phyloP scores from a whole-genome alignment of 2,797 vertebrate species.

The Vireo griseus region DNA sequence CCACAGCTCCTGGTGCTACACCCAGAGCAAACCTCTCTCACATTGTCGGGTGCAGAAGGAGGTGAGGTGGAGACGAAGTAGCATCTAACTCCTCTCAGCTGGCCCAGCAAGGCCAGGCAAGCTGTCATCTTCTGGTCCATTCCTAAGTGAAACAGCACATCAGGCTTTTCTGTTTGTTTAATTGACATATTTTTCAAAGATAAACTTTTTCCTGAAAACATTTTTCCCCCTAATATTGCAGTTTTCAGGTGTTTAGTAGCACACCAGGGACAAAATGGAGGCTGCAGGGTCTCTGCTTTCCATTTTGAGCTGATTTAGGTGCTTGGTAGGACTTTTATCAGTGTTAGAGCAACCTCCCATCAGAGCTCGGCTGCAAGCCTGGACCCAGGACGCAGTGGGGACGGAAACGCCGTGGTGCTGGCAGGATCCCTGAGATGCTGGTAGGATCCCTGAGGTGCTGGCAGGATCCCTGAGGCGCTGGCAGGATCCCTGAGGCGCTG shows the following conservation, averaged over 20 bases:
- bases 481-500: not conserved
- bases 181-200: not conserved
- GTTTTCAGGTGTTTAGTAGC: not conserved
- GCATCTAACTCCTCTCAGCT: fast-evolving
- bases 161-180: not conserved
- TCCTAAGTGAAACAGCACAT: not conserved
- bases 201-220: not conserved
- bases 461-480: not conserved
- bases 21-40: not conserved
- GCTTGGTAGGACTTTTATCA: not conserved
- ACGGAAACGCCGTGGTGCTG: not conserved
- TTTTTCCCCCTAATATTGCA: not conserved
- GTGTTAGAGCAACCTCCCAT: not conserved
- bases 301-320: not conserved
- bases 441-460: no score
- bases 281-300: not conserved
- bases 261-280: not conserved
- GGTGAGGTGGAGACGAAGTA: not conserved
- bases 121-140: not conserved
- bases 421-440: not conserved
- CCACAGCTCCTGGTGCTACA: not conserved
- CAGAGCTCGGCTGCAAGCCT: not conserved
- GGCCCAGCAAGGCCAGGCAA: not conserved
- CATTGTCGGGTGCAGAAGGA: not conserved
- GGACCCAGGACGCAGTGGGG: fast-evolving